A percentile compares a stretch with the other conserved stretches of the same genome.
Evolutionary conservation across 2,797 vertebrate genomes (phyloP).

Genomic region (Aeoliscus strigatus): DNA sequence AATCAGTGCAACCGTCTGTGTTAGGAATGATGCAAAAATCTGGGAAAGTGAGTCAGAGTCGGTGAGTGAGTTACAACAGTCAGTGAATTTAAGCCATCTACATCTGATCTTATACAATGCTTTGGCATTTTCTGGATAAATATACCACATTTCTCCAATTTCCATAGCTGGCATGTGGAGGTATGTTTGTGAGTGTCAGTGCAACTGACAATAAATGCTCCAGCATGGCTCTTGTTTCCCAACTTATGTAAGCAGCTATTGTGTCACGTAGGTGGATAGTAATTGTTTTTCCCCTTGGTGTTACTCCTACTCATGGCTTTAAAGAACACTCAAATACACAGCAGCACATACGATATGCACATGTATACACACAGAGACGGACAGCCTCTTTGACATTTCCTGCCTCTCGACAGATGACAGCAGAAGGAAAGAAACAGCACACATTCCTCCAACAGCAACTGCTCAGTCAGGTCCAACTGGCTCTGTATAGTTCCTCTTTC

Average conservation of each 20-base stretch:
- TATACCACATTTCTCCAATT: slow-evolving; percentile 19
- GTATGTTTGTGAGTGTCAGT: slow-evolving; percentile 8
- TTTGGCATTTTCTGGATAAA: slow-evolving; percentile 1
- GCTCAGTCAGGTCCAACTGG: slow-evolving; percentile 57
- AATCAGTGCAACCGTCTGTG: slow-evolving; percentile 16
- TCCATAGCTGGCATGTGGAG: slow-evolving; percentile 24
- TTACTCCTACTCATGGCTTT: slow-evolving; percentile 50
- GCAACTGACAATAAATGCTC: slow-evolving; percentile 3
- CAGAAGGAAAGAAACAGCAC: slow-evolving; percentile 49
- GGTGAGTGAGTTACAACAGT: slow-evolving; percentile 1
- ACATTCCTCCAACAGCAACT: slow-evolving; percentile 56
- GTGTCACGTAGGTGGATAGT: slow-evolving; percentile 44
- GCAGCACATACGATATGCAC: no score
- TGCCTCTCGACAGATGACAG: slow-evolving; percentile 58
- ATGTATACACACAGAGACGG: slow-evolving; percentile 14
- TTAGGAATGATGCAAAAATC: slow-evolving; percentile 25
- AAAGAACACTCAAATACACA: slow-evolving; percentile 20
- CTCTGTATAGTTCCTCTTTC: slow-evolving; percentile 10
- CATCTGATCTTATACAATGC: neutral
- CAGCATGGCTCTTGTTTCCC: slow-evolving; percentile 20
- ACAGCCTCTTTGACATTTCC: slow-evolving; percentile 44
- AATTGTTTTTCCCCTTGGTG: slow-evolving; percentile 40
- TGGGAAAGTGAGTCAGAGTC: slow-evolving; percentile 9
- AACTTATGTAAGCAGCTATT: slow-evolving; percentile 22
- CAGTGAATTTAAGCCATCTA: no score